Evolutionary conservation across 2,113 vertebrate genomes (phyloP).

Genomic region (Hemibagrus wyckioides): DNA sequence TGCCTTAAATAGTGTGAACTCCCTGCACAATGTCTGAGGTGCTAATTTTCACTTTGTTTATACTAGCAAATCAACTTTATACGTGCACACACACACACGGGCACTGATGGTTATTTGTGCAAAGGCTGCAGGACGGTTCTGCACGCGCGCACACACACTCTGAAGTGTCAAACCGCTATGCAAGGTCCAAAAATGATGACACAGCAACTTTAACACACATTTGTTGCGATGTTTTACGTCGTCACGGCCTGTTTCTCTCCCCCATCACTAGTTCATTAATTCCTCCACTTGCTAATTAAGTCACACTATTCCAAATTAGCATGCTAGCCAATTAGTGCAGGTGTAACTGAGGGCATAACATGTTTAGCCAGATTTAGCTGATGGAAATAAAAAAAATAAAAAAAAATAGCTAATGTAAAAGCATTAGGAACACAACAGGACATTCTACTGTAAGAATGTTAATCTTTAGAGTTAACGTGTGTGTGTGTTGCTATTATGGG

Average conservation of each 20-base stretch:
- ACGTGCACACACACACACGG: neutral
- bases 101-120: constrained; percentile 86
- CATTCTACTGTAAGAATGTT: neutral
- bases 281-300: neutral
- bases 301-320: neutral
- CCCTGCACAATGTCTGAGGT: neutral
- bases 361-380: neutral
- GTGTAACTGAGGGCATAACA: neutral
- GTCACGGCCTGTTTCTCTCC: too few relatives aligned
- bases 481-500: neutral
- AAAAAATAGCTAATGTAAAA: neutral
- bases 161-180: constrained; percentile 46
- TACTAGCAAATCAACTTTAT: neutral
- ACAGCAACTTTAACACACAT: neutral
- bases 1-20: neutral
- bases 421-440: neutral
- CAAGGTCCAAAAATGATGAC: constrained; percentile 6
- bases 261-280: neutral
- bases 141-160: constrained; percentile 61
- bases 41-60: neutral
- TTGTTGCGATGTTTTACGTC: neutral
- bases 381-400: too few relatives aligned
- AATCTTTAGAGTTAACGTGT: too few relatives aligned
- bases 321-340: neutral
- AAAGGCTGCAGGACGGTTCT: constrained; percentile 96